phyloP scores from a whole-genome alignment of 2,113 vertebrate genomes.

The Nesogale talazaci region DNA sequence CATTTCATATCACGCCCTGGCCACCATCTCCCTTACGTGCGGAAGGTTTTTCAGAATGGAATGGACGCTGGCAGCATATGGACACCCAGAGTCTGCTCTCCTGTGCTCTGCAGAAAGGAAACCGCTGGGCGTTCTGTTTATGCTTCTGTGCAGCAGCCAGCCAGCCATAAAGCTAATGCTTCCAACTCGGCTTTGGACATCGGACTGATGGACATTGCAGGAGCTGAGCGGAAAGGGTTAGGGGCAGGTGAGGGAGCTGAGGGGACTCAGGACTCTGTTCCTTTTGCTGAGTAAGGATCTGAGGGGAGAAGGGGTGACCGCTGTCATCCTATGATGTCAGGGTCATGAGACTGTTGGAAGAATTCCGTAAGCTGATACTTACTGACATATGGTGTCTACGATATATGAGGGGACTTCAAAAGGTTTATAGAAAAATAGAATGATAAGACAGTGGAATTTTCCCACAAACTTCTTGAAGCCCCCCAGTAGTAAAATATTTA shows the following conservation, averaged over 20 bases:
- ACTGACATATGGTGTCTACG: not conserved
- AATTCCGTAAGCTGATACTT: not conserved
- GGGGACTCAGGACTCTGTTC: accelerated
- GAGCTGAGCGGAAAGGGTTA: not conserved
- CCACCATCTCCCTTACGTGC: no score
- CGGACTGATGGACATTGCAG: not conserved
- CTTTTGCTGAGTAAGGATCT: no score
- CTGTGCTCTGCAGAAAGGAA: not conserved
- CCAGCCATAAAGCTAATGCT: not conserved
- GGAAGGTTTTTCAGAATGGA: not conserved
- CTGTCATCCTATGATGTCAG: not conserved
- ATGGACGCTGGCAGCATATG: not conserved
- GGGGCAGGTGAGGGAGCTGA: not conserved
- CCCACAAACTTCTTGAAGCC: no score
- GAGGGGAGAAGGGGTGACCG: no score
- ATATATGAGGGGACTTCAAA: not conserved
- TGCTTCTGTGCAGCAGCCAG: not conserved
- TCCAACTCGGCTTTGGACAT: no score
- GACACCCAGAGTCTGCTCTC: not conserved
- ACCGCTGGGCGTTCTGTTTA: no score
- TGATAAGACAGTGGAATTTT: no score
- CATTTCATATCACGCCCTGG: no score
- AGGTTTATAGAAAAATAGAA: no score
- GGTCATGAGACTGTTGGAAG: not conserved
- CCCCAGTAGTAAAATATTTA: not conserved